phyloP scores from a whole-genome alignment of 1,140 invertebrate species.

The Phymastichus coffea region DNA sequence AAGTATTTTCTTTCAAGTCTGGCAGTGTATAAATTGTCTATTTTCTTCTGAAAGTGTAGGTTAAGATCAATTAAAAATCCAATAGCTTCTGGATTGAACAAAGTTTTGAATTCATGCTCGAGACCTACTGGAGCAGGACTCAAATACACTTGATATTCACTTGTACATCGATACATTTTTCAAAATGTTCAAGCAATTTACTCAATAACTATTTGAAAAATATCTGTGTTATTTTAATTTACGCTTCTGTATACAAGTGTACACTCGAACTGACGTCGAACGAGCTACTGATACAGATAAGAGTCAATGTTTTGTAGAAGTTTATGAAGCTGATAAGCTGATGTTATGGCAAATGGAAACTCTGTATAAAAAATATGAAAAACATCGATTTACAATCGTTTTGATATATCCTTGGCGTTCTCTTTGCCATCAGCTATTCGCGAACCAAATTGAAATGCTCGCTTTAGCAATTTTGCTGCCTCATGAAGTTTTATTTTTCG shows the following conservation, averaged over 20 bases:
- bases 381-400: slow-evolving; percentile 43
- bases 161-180: too few relatives aligned
- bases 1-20: slow-evolving; percentile 44
- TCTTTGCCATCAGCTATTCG: slow-evolving; percentile 91
- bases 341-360: too few relatives aligned
- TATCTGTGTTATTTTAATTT: too few relatives aligned
- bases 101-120: slow-evolving; percentile 53
- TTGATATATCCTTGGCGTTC: slow-evolving; percentile 78
- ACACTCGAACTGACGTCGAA: too few relatives aligned
- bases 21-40: slow-evolving; percentile 51
- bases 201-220: neutral
- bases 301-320: neutral
- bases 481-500: slow-evolving; percentile 67
- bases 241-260: too few relatives aligned
- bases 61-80: slow-evolving; percentile 54
- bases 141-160: slow-evolving; percentile 32
- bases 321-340: slow-evolving; percentile 1
- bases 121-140: slow-evolving; percentile 49
- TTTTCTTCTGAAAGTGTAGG: slow-evolving; percentile 50
- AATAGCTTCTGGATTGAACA: slow-evolving; percentile 50
- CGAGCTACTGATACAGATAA: neutral
- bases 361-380: neutral
- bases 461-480: slow-evolving; percentile 76
- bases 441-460: slow-evolving; percentile 98
- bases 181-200: neutral